These are phyloP conservation scores for Bombus terrestris DNA, from an alignment of 1,140 invertebrate genomes.

Conservation along the genomic window DNA sequence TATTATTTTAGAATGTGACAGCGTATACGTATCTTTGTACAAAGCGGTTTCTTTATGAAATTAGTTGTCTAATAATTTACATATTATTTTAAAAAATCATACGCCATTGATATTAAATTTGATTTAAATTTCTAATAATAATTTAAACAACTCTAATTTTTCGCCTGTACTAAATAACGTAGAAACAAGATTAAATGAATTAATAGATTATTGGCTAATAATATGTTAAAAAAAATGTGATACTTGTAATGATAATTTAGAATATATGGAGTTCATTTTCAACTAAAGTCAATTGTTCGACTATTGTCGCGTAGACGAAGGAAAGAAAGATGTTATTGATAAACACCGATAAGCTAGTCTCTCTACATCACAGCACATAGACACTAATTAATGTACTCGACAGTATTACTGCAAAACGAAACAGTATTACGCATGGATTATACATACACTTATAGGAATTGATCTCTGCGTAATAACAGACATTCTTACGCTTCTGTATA, in stretches of 20 bases:
- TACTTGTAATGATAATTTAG: background rate
- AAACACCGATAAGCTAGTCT: background rate
- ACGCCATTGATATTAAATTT: background rate
- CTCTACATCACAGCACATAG: slow-evolving; percentile 6
- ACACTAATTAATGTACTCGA: background rate
- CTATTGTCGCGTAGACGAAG: background rate
- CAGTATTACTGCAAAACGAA: slow-evolving; percentile 10
- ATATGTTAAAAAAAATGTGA: slow-evolving; percentile 11
- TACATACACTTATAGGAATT: slow-evolving; percentile 40
- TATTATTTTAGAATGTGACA: background rate
- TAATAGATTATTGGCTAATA: background rate
- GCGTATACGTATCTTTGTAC: background rate
- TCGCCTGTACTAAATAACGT: background rate
- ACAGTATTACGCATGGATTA: slow-evolving; percentile 23
- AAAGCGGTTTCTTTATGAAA: background rate
- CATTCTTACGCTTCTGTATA: slow-evolving; percentile 33
- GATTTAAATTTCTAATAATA: background rate
- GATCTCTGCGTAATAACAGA: slow-evolving; percentile 37
- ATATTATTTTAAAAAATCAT: background rate
- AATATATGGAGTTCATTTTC: background rate
- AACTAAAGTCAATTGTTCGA: background rate
- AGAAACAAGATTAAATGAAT: background rate
- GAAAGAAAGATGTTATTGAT: background rate
- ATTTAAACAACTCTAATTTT: background rate
- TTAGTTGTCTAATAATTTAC: background rate